Evolutionary conservation across 2,113 vertebrate genomes (phyloP).

Genomic region (Carassius carassius): DNA sequence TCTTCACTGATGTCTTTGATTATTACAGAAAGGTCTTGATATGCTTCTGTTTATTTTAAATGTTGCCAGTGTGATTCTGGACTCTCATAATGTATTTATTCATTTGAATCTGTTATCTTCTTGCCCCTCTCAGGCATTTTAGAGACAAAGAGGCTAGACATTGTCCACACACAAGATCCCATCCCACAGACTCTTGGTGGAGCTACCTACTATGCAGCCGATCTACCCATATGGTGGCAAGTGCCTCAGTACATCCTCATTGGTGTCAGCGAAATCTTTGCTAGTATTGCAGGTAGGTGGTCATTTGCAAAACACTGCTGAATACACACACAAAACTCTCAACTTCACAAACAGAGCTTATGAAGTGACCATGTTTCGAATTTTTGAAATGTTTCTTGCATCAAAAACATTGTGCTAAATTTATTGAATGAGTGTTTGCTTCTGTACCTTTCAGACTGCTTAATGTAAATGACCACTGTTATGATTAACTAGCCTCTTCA

Average conservation of each 20-base stretch:
- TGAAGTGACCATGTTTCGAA: not conserved
- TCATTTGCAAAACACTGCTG: not conserved
- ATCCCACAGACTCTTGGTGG: slow-evolving; percentile 87
- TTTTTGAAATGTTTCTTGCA: not conserved
- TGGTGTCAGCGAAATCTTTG: slow-evolving; percentile 95
- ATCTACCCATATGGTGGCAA: slow-evolving; percentile 97
- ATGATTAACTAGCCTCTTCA: not conserved
- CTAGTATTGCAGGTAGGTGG: slow-evolving; percentile 91
- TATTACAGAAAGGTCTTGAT: not conserved
- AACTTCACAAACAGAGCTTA: slow-evolving; percentile 1
- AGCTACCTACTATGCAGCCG: slow-evolving; percentile 85
- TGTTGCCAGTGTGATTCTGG: not conserved
- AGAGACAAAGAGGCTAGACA: slow-evolving; percentile 90
- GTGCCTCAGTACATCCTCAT: slow-evolving; percentile 97
- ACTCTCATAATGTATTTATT: not conserved
- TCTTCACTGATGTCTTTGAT: not conserved
- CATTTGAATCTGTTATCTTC: not conserved
- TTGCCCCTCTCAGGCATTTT: slow-evolving; percentile 80
- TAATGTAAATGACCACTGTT: not conserved
- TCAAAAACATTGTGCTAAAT: not conserved
- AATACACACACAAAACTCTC: slow-evolving; percentile 24
- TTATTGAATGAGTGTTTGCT: not conserved
- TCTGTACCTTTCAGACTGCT: not conserved
- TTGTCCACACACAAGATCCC: slow-evolving; percentile 72
- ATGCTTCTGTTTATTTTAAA: not conserved